Conservation (phyloP, 2,888 invertebrate species). For the Clivina fossor region DNA sequence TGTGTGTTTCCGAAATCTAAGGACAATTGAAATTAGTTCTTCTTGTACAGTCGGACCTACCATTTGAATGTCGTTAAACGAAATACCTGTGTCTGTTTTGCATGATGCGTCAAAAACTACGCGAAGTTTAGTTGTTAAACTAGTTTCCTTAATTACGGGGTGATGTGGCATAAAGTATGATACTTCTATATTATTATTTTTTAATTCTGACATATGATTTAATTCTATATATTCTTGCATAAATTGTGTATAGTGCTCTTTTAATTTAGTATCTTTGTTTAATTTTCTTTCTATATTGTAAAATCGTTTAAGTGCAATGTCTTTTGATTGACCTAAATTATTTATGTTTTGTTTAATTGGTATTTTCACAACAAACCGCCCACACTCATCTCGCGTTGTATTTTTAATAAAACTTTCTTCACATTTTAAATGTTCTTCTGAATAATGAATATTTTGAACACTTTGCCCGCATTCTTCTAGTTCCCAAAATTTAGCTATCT, state of each 20-base stretch:
- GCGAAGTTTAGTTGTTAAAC: not conserved
- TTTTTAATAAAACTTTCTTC: not conserved
- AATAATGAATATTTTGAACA: not conserved
- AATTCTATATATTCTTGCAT: not conserved
- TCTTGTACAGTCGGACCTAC: not conserved
- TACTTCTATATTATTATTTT: too few relatives aligned
- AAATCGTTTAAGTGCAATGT: conserved; percentile 2
- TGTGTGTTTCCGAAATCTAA: not conserved
- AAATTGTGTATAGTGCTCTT: not conserved
- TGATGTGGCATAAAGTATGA: not conserved
- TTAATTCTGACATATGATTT: not conserved
- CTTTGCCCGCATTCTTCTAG: not conserved
- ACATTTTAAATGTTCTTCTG: not conserved
- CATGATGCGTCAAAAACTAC: not conserved
- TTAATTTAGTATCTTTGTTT: not conserved
- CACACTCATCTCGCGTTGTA: not conserved
- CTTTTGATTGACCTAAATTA: conserved; percentile 6
- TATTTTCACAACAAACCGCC: not conserved
- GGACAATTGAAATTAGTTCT: not conserved
- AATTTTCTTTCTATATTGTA: not conserved
- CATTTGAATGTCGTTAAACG: not conserved
- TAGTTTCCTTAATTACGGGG: not conserved
- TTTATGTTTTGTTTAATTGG: not conserved
- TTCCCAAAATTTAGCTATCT: conserved; percentile 10
- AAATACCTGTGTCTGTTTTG: not conserved